These are phyloP conservation scores for Pachypanchax playfairii DNA, from an alignment of 2,113 vertebrate species.

Conservation along the genomic window DNA sequence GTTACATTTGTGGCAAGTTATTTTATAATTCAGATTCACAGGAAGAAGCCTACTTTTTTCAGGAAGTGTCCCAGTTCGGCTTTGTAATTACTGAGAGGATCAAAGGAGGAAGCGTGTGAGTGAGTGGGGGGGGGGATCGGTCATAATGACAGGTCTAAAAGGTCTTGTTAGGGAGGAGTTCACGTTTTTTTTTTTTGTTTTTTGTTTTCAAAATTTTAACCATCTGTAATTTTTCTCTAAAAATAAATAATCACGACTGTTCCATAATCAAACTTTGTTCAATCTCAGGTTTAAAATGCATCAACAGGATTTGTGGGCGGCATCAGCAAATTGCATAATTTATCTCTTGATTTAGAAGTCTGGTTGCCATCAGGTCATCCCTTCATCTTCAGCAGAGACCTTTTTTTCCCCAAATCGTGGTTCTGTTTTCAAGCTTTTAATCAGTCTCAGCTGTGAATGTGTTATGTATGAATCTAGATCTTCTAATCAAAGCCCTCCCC, in stretches of 20 bases:
- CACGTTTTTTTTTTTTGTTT: too few relatives aligned
- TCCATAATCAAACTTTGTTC: neutral
- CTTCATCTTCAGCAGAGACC: neutral
- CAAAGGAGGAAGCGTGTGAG: neutral
- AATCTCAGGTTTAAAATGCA: neutral
- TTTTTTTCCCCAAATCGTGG: neutral
- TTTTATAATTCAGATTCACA: neutral
- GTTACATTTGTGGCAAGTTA: neutral
- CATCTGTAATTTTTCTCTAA: neutral
- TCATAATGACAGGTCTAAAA: constrained; percentile 4
- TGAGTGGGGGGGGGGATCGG: too few relatives aligned
- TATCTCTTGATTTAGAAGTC: neutral
- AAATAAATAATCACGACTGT: neutral
- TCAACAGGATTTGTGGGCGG: neutral
- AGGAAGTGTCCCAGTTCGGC: neutral
- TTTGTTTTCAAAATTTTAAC: too few relatives aligned
- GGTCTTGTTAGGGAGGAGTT: constrained; percentile 1
- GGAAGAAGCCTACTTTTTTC: neutral
- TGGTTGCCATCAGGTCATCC: neutral
- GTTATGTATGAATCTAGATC: neutral
- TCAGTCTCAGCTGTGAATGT: neutral
- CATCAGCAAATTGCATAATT: neutral
- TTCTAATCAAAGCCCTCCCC: constrained; percentile 12
- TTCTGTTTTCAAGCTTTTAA: too few relatives aligned
- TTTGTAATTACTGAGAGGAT: constrained; percentile 10